Evolutionary conservation across 2,888 invertebrate species (phyloP).

Genomic region (Trachelus stipa): DNA sequence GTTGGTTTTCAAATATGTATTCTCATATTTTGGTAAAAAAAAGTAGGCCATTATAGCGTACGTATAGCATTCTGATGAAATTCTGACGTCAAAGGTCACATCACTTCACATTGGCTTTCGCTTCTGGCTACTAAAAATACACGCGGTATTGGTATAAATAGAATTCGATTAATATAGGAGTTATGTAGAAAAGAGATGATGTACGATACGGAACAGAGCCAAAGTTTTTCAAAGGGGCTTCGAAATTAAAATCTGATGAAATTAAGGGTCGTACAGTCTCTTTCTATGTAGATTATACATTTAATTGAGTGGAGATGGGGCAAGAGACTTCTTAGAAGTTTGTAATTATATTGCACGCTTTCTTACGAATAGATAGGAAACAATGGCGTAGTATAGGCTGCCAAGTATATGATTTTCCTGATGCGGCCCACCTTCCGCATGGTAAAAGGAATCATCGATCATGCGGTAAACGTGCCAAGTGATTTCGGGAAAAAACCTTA

Average conservation of each 20-base stretch:
- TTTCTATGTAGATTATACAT: not conserved
- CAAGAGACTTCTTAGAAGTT: not conserved
- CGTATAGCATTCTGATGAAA: not conserved
- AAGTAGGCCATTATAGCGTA: not conserved
- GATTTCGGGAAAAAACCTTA: not conserved
- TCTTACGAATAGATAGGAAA: not conserved
- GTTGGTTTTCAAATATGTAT: not conserved
- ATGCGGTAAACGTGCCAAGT: not conserved
- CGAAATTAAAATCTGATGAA: not conserved
- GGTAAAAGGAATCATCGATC: not conserved
- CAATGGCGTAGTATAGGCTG: not conserved
- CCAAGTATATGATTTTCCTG: not conserved
- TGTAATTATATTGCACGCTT: not conserved
- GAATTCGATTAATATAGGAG: not conserved
- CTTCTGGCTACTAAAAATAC: not conserved
- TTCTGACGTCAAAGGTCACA: not conserved
- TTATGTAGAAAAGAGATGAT: not conserved
- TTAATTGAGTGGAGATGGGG: not conserved
- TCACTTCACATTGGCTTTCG: not conserved
- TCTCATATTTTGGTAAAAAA: not conserved
- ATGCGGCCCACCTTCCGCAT: not conserved
- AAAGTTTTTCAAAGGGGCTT: not conserved
- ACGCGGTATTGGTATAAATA: not conserved
- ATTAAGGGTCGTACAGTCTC: not conserved
- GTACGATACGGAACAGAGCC: not conserved